These are phyloP conservation scores for Ips typographus DNA, from an alignment of 1,140 invertebrate species.

Conservation along the genomic window DNA sequence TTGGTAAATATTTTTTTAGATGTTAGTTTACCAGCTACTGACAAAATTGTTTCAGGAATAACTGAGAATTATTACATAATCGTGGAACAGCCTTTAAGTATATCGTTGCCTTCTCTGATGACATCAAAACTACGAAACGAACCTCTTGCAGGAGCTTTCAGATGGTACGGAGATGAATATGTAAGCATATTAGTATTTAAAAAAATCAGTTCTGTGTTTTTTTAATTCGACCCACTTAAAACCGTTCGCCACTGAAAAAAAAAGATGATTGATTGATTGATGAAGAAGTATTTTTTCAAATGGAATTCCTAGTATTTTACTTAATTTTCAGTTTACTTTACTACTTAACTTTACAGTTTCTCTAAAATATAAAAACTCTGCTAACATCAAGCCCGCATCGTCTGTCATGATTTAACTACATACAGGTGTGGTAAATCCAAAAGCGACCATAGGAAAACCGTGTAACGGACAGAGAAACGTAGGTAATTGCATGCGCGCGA, in stretches of 20 bases:
- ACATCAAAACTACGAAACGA: conserved; percentile 62
- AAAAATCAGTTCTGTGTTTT: not conserved
- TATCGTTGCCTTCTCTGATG: conserved; percentile 65
- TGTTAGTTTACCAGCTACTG: not conserved
- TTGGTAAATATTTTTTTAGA: conserved; percentile 58
- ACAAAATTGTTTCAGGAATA: conserved; percentile 55
- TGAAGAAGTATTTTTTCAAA: no score
- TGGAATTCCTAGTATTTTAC: no score
- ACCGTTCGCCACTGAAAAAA: not conserved
- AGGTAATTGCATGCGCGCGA: no score
- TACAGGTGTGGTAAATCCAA: no score
- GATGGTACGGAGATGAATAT: conserved; percentile 72
- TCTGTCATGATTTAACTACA: no score
- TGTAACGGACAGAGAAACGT: no score
- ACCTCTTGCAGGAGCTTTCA: conserved; percentile 63
- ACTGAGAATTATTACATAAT: conserved; percentile 83
- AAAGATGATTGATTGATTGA: not conserved
- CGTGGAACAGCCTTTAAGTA: conserved; percentile 76
- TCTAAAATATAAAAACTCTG: no score
- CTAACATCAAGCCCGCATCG: no score
- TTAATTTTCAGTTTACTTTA: no score
- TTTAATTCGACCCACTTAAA: not conserved
- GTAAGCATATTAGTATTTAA: conserved; percentile 51
- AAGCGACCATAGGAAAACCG: no score
- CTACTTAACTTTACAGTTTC: not conserved